A percentile compares a stretch with the other conserved stretches of the same genome.
phyloP scores from a whole-genome alignment of 2,888 invertebrate species.

The Coleophora deauratella region DNA sequence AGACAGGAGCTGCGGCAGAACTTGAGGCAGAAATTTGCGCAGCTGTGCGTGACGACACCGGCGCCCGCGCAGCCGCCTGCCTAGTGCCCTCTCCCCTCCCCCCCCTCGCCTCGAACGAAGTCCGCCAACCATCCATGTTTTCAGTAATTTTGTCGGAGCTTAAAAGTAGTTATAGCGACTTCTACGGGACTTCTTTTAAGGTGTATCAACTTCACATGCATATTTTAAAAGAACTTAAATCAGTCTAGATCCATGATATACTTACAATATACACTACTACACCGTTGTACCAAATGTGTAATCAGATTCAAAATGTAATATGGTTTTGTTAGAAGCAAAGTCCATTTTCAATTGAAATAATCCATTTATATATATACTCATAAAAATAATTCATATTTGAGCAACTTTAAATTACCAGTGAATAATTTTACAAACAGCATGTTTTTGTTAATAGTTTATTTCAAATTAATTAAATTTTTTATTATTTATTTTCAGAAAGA shows the following conservation, averaged over 20 bases:
- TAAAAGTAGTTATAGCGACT: neutral
- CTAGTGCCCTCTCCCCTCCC: constrained; percentile 15
- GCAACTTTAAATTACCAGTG: too few species aligned
- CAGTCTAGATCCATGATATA: too few species aligned
- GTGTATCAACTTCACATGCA: neutral
- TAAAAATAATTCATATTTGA: too few species aligned
- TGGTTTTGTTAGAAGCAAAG: too few species aligned
- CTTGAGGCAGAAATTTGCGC: constrained; percentile 86
- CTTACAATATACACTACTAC: too few species aligned
- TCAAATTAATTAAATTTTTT: constrained; percentile 10
- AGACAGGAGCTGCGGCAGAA: constrained; percentile 88
- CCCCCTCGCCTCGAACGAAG: neutral
- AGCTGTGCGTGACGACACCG: constrained; percentile 78
- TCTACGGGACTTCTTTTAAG: constrained; percentile 10
- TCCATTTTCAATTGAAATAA: too few species aligned
- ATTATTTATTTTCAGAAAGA: constrained; percentile 12
- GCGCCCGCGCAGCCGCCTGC: constrained; percentile 25
- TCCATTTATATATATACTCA: too few species aligned
- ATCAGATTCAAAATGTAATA: neutral
- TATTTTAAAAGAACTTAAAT: constrained; percentile 1
- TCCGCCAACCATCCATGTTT: neutral
- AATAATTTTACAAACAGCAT: neutral
- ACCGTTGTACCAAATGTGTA: too few species aligned
- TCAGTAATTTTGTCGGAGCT: constrained; percentile 3
- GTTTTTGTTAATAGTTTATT: constrained; percentile 14